phyloP scores from a whole-genome alignment of 2,113 vertebrate genomes.

The Amblyopsis rosae region DNA sequence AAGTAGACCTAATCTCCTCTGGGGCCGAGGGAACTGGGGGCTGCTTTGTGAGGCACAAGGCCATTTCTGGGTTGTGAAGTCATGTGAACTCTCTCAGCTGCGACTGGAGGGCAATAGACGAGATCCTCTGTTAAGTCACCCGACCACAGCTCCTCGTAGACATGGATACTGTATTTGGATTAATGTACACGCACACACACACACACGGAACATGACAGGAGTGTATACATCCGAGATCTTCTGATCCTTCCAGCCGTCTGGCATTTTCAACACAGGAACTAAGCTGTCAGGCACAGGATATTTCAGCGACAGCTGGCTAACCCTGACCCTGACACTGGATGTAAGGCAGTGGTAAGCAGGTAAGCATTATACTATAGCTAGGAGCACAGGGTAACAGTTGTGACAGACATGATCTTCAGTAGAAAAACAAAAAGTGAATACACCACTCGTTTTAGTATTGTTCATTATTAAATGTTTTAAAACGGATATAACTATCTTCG shows the following conservation, averaged over 20 bases:
- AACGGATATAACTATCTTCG: too few relatives aligned
- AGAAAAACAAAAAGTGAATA: background rate
- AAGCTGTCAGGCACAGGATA: slow-evolving; percentile 16
- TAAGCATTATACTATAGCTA: background rate
- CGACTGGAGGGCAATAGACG: too few relatives aligned
- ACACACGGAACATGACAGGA: slow-evolving; percentile 4
- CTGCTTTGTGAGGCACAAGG: slow-evolving; percentile 18
- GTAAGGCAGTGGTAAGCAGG: slow-evolving; percentile 3
- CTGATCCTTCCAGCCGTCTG: slow-evolving; percentile 44
- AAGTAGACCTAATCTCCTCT: background rate
- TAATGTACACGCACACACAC: slow-evolving; percentile 34
- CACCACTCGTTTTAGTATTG: background rate
- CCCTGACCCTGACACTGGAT: slow-evolving; percentile 23
- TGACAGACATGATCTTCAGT: background rate
- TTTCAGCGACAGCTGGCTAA: slow-evolving; percentile 47
- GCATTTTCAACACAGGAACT: slow-evolving; percentile 41
- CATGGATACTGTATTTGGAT: slow-evolving; percentile 2
- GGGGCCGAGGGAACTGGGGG: slow-evolving; percentile 15
- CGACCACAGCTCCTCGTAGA: slow-evolving; percentile 48
- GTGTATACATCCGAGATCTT: slow-evolving; percentile 38
- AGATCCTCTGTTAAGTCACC: background rate
- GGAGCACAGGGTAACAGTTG: slow-evolving; percentile 1
- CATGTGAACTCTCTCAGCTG: slow-evolving; percentile 42
- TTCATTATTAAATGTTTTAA: too few relatives aligned
- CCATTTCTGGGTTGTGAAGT: slow-evolving; percentile 50